phyloP scores from a whole-genome alignment of 1,140 invertebrate genomes.

The Brachionus plicatilis region DNA sequence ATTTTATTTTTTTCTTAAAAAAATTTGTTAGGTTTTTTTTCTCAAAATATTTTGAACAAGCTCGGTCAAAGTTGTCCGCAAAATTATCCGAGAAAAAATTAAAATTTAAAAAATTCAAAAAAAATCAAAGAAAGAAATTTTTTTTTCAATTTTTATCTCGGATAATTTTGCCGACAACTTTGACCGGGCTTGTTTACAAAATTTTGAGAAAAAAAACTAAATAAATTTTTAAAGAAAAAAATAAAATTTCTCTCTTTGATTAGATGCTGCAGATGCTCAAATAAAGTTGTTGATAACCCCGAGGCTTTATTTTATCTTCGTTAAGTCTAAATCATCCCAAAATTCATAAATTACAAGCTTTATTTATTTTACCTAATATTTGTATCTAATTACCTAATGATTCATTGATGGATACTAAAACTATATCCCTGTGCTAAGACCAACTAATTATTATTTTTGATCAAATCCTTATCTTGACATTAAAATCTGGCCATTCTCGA shows the following conservation, averaged over 20 bases:
- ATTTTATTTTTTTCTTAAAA: no score
- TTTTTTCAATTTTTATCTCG: no score
- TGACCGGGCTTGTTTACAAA: no score
- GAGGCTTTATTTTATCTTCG: background rate
- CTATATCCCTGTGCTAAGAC: background rate
- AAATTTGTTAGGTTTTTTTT: no score
- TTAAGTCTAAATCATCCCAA: background rate
- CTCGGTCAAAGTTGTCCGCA: background rate
- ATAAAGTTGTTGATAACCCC: background rate
- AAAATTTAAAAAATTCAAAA: background rate
- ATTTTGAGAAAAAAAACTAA: no score
- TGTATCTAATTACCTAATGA: background rate
- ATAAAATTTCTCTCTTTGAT: background rate
- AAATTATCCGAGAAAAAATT: background rate
- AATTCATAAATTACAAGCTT: background rate
- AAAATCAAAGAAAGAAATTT: no score
- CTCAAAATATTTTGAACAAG: no score
- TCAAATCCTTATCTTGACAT: background rate
- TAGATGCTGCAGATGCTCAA: background rate
- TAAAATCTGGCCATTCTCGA: background rate
- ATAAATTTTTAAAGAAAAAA: no score
- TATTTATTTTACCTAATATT: conserved; percentile 3
- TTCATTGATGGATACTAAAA: background rate
- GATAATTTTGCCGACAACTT: no score
- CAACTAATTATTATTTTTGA: background rate